Evolutionary conservation across 2,797 vertebrate species (phyloP).

Genomic region (Arremon aurantiirostris): DNA sequence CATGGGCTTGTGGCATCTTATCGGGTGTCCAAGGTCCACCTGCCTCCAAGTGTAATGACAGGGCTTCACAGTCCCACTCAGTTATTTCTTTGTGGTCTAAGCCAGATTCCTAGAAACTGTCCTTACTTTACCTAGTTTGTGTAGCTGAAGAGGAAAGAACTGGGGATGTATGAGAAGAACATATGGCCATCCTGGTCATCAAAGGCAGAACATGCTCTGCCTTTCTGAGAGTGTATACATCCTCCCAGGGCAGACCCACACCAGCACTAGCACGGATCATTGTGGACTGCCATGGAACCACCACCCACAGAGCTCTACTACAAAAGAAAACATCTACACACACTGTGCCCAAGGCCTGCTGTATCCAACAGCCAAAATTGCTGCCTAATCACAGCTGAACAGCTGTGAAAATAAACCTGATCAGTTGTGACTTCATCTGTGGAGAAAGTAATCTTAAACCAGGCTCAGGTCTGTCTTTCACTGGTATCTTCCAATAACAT

Average conservation of each 20-base stretch:
- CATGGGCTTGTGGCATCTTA: not conserved
- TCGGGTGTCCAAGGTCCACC: not conserved
- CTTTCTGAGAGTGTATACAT: not conserved
- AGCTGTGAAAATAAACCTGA: not conserved
- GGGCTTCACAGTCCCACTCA: not conserved
- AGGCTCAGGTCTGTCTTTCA: not conserved
- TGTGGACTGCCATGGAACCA: not conserved
- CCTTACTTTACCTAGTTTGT: not conserved
- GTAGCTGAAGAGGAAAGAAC: not conserved
- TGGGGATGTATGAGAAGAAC: not conserved
- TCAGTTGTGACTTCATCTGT: not conserved
- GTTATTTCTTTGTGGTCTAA: not conserved
- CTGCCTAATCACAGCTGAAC: not conserved
- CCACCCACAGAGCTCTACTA: not conserved
- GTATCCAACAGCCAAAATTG: not conserved
- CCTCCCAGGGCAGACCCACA: not conserved
- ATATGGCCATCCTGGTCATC: not conserved
- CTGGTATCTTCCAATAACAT: not conserved
- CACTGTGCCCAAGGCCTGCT: not conserved
- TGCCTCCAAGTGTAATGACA: not conserved
- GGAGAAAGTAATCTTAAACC: not conserved
- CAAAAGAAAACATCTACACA: not conserved
- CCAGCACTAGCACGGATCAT: rapidly evolving
- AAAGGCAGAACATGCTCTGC: not conserved
- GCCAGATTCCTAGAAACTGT: not conserved